Conservation (phyloP, 2,888 invertebrate species). For the Microplitis deprimator region DNA sequence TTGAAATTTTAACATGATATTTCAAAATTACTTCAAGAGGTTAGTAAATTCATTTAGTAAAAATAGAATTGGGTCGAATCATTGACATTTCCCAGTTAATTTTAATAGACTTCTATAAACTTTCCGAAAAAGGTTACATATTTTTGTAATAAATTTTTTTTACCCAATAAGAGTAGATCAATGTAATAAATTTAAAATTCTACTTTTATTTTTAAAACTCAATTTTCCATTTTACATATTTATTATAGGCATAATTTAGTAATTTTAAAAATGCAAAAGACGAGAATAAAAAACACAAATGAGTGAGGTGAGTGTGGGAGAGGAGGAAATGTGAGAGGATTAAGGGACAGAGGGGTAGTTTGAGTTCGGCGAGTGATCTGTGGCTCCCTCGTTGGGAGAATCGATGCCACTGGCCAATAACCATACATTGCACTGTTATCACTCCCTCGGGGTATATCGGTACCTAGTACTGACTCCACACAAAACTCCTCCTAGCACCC, state of each 20-base stretch:
- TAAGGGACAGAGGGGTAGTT: slow-evolving; percentile 57
- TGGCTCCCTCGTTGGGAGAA: slow-evolving; percentile 71
- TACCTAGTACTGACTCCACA: slow-evolving; percentile 13
- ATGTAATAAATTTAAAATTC: background rate
- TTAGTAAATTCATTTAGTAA: background rate
- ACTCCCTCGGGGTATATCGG: slow-evolving; percentile 64
- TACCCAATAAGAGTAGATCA: background rate
- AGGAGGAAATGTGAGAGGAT: slow-evolving; percentile 41
- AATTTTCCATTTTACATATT: background rate
- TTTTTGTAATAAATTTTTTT: background rate
- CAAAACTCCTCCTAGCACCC: slow-evolving; percentile 17
- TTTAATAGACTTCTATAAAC: background rate
- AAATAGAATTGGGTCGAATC: background rate
- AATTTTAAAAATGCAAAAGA: slow-evolving; percentile 25
- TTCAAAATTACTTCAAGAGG: background rate
- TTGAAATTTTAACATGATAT: background rate
- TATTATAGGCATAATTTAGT: background rate
- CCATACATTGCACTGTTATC: slow-evolving; percentile 69
- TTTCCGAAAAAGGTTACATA: background rate
- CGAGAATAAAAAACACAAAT: background rate
- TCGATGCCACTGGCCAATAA: slow-evolving; percentile 71
- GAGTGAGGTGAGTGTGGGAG: background rate
- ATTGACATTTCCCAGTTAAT: background rate
- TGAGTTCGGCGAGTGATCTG: slow-evolving; percentile 70
- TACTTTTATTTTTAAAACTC: background rate